Evolutionary conservation across 2,797 vertebrate genomes (phyloP).

Genomic region (Sciurus carolinensis): DNA sequence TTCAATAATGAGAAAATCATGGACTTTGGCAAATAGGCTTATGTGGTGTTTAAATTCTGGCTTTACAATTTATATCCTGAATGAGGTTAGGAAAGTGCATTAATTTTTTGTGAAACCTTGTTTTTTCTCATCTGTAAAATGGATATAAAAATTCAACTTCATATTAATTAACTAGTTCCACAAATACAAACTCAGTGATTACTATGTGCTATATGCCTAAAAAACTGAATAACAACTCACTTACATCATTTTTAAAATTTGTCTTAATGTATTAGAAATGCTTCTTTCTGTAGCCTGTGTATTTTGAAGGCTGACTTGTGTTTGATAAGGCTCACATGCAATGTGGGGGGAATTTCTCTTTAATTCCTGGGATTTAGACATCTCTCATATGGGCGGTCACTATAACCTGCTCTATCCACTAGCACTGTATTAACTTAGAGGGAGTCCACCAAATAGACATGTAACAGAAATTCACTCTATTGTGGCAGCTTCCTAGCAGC

Average conservation of each 20-base stretch:
- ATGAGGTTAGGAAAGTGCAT: neutral
- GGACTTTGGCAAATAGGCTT: neutral
- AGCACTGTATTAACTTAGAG: conserved; percentile 20
- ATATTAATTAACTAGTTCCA: neutral
- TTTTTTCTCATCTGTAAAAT: conserved; percentile 56
- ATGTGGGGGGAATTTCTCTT: neutral
- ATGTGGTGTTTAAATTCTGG: neutral
- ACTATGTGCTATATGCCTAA: neutral
- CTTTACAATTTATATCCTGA: neutral
- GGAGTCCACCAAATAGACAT: neutral
- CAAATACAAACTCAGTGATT: neutral
- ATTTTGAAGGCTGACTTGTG: neutral
- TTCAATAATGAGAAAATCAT: conserved; percentile 12
- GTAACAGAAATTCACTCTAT: neutral
- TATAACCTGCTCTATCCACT: neutral
- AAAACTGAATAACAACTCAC: neutral
- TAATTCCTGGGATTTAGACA: neutral
- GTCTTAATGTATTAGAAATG: neutral
- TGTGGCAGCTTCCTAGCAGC: conserved; percentile 15
- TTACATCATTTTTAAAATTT: conserved; percentile 13
- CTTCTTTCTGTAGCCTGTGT: neutral
- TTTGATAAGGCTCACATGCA: neutral
- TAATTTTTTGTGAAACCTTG: neutral
- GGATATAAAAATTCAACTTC: neutral
- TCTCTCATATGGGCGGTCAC: neutral